phyloP scores from a whole-genome alignment of 2,113 vertebrate genomes.

The Microtus pennsylvanicus region DNA sequence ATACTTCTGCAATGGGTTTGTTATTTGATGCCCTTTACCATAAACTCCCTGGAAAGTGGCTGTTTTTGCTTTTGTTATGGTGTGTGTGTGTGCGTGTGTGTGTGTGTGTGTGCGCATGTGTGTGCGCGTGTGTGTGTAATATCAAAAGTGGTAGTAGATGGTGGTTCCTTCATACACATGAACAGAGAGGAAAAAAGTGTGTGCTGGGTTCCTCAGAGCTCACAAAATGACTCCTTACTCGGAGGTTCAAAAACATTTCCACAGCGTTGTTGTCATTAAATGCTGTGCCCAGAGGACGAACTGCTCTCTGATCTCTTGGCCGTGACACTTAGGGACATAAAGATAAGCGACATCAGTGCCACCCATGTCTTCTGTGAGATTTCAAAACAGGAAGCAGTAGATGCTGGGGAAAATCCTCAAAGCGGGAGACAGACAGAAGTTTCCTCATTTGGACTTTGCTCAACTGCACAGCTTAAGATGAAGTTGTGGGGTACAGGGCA shows the following conservation, averaged over 20 bases:
- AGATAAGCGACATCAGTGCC: neutral
- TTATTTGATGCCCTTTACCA: constrained; percentile 3
- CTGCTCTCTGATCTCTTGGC: constrained; percentile 46
- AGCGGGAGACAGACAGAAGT: neutral
- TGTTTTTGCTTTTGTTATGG: neutral
- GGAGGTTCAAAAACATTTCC: neutral
- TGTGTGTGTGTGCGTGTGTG: neutral
- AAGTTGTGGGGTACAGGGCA: neutral
- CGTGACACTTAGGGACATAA: constrained; percentile 32
- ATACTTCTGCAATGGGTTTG: neutral
- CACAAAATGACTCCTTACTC: constrained; percentile 44
- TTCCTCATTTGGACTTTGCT: neutral
- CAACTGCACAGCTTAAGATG: neutral
- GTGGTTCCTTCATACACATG: neutral
- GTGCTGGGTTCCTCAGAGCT: neutral
- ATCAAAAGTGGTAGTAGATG: neutral
- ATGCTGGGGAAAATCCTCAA: constrained; percentile 19
- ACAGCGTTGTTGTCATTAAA: constrained; percentile 49
- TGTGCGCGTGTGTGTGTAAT: neutral
- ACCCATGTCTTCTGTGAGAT: neutral
- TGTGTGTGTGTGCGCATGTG: neutral
- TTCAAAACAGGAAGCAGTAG: constrained; percentile 43
- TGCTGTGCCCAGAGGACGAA: constrained; percentile 22
- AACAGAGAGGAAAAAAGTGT: neutral
- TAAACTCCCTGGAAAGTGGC: neutral